phyloP scores from a whole-genome alignment of 2,888 invertebrate species.

The Oligia fasciuncula region DNA sequence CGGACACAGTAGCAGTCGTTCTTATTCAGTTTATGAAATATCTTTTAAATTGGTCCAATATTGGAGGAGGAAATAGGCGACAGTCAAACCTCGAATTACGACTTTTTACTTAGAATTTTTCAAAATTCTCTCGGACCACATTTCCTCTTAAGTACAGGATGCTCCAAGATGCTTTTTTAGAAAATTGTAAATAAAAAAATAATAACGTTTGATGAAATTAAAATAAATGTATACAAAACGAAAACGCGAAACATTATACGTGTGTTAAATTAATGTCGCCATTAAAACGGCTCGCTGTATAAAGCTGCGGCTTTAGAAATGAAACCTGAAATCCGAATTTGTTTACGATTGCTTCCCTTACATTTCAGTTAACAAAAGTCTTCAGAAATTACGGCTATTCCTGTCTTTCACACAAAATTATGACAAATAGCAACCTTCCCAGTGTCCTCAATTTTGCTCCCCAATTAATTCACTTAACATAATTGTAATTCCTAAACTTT shows the following conservation, averaged over 20 bases:
- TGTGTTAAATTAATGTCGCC: neutral
- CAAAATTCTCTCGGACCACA: too few species aligned
- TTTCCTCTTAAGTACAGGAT: too few species aligned
- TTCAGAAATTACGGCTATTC: slow-evolving; percentile 28
- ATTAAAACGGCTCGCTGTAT: neutral
- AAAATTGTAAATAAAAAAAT: neutral
- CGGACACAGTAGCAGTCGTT: too few species aligned
- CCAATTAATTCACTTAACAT: slow-evolving; percentile 67
- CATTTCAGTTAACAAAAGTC: slow-evolving; percentile 32
- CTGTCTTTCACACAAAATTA: slow-evolving; percentile 49
- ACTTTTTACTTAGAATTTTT: too few species aligned
- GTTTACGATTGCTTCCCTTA: slow-evolving; percentile 8
- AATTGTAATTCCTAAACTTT: slow-evolving; percentile 66
- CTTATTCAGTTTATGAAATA: too few species aligned
- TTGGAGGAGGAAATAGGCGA: too few species aligned
- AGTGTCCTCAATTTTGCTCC: slow-evolving; percentile 45
- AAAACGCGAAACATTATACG: neutral
- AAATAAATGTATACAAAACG: neutral
- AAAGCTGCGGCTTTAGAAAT: neutral
- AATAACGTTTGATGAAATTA: neutral
- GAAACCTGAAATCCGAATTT: neutral
- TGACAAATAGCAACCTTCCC: slow-evolving; percentile 50
- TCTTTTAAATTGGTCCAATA: too few species aligned
- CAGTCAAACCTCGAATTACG: too few species aligned
- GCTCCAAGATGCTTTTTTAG: too few species aligned